Percentiles rank a stretch among this genome's conserved stretches.
Evolutionary conservation across 2,113 vertebrate species (phyloP).

Genomic region (Pomatorhinus ruficollis): DNA sequence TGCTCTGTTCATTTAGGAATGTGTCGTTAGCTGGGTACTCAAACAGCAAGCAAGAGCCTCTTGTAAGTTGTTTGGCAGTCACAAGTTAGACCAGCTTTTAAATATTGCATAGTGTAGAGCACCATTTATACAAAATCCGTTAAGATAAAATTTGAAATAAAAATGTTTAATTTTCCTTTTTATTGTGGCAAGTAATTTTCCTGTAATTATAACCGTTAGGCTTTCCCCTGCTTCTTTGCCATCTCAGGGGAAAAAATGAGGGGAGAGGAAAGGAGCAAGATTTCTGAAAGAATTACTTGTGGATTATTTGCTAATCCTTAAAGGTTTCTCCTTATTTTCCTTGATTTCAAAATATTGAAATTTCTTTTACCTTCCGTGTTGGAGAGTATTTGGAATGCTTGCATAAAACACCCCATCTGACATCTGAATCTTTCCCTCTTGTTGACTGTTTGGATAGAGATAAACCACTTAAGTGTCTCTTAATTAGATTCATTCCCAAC

Average conservation of each 20-base stretch:
- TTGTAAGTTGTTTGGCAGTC: not conserved
- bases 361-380: not conserved
- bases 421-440: not conserved
- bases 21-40: not conserved
- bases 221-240: not conserved
- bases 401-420: not conserved
- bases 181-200: not conserved
- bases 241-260: not conserved
- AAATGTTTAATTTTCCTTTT: not conserved
- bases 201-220: not conserved
- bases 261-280: not conserved
- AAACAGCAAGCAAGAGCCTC: not conserved
- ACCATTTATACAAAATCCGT: not conserved
- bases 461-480: not conserved
- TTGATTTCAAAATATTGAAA: not conserved
- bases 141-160: not conserved
- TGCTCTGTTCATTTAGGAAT: not conserved
- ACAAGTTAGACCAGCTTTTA: not conserved
- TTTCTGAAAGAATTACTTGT: not conserved
- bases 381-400: not conserved
- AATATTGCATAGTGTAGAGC: not conserved
- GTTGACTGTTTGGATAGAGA: not conserved
- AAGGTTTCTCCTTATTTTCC: not conserved
- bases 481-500: not conserved
- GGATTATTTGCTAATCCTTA: not conserved